Evolutionary conservation across 2,113 vertebrate genomes (phyloP), one percentile per base, ranked within the genome.

Genomic region (Salvelinus alpinus): DNA sequence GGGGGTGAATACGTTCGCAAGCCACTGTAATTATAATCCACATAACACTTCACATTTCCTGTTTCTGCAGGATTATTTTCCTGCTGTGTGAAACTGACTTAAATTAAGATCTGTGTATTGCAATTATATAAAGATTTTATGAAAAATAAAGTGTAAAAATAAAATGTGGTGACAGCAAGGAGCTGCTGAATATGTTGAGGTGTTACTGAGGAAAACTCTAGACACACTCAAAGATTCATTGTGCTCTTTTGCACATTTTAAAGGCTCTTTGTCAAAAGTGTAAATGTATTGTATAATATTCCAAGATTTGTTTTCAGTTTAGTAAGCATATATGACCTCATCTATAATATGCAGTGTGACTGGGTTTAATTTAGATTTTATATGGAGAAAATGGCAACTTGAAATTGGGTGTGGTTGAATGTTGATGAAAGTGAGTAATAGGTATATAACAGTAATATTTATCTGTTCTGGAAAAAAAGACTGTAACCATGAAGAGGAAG

Each of bases 361-460:
- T 68, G 27, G 18, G 14, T 48, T 72, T 81, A 70, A 78, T 31
- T 79, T 27, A 34, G 64, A 62, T 34, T 75, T 88, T 86, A 80
- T 74, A n/a, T 80, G 77, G 68, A 44, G 38, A 80, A 88, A 78
- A 79, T n/a, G 79, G 65, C 29, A 51, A 51, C 71, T 77, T 79
- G 3, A 74, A 79, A 84, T 34, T 73, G 60, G 79, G 25, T 67
- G 76, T 76, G 80, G 80, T 72, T 80, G 59, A 68, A 73, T 82
- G 72, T 81, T 86, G 76, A 78, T 75, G 80, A 78, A 84, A 84
- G 67, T 24, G 11, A 57, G 65, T 81, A 85, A 87, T 73, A 78
- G 67, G 34, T 48, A 70, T 29, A 64, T n/a, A 74, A 80, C 20
- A 16, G 71, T 64, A 75, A 76, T 14, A 71, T 69, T 71, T 78